Evolutionary conservation across 1,140 invertebrate genomes (phyloP), one percentile per base, ranked within the genome.

Genomic region (Sesamia nonagrioides): DNA sequence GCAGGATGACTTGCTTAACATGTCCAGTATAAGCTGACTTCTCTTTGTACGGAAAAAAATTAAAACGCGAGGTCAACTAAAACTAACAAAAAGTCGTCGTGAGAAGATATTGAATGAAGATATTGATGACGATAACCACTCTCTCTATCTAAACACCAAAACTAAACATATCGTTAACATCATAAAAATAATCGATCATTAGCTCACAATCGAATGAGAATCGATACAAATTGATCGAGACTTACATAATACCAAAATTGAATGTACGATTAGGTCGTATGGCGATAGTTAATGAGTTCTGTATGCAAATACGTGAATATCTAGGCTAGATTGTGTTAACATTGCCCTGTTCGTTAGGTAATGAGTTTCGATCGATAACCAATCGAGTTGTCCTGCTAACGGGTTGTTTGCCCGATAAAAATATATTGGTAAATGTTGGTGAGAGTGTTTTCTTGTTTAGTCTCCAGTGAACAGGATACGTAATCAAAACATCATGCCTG

Each of bases 291-390:
- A 69, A 69, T 69, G 66, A 69, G 66, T 48, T 69, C 40, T 69
- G 79, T 84, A 87, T 87, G 86, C 79, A 85, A 87, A 87, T 82
- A 72, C 69, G 69, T 63, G 77, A 85, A 87, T 83, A 86, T 86
- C 84, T 84, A 81, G 82, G 82, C 77, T 81, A 79, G 81, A 84
- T 81, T 82, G 81, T 83, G 81, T 81, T 73, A 58, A 66, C 76
- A 79, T 81, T 84, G 82, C 81, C 76, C 77, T 18, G 80, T 83
- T 82, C 78, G 80, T 87, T 87, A 84, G 71, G 84, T 84, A 87
- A 87, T 72, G 78, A 77, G 80, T 78, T 66, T 60, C 35, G 68
- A 56, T 77, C 63, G 63, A 68, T 68, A 68, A 50, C 42, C 13
- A 37, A 6, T 27, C 21, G 63, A 50, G 21, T 48, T 48, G 63